phyloP scores from a whole-genome alignment of 2,113 vertebrate species.

The Indri indri region DNA sequence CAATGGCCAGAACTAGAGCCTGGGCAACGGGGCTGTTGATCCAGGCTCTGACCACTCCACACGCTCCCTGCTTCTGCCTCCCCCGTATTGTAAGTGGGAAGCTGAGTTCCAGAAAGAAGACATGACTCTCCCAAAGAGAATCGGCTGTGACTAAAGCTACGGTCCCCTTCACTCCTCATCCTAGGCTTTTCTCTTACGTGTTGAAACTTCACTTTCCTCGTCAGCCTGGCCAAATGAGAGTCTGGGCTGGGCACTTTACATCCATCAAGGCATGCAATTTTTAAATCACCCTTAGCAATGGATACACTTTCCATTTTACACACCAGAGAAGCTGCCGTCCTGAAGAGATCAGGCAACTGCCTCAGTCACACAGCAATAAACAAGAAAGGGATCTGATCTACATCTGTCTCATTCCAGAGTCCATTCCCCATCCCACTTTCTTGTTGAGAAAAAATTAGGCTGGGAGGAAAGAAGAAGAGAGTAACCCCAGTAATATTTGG shows the following conservation, averaged over 20 bases:
- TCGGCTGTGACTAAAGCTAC: background rate
- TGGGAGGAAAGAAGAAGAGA: background rate
- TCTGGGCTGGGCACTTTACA: background rate
- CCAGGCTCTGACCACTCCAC: background rate
- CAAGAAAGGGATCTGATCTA: background rate
- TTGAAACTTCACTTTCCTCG: background rate
- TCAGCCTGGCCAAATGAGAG: background rate
- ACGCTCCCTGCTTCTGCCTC: background rate
- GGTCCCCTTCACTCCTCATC: background rate
- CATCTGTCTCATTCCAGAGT: background rate
- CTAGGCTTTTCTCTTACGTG: background rate
- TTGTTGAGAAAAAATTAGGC: background rate
- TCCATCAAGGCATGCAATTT: accelerated
- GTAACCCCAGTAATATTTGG: background rate
- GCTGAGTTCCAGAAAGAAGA: background rate
- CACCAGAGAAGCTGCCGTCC: background rate
- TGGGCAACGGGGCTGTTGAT: background rate
- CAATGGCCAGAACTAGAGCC: background rate
- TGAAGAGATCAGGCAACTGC: background rate
- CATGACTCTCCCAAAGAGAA: background rate
- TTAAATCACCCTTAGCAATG: background rate
- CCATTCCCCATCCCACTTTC: background rate
- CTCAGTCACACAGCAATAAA: background rate
- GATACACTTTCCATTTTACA: background rate
- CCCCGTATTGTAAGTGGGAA: accelerated